phyloP scores from a whole-genome alignment of 2,113 vertebrate species.

The Carettochelys insculpta region DNA sequence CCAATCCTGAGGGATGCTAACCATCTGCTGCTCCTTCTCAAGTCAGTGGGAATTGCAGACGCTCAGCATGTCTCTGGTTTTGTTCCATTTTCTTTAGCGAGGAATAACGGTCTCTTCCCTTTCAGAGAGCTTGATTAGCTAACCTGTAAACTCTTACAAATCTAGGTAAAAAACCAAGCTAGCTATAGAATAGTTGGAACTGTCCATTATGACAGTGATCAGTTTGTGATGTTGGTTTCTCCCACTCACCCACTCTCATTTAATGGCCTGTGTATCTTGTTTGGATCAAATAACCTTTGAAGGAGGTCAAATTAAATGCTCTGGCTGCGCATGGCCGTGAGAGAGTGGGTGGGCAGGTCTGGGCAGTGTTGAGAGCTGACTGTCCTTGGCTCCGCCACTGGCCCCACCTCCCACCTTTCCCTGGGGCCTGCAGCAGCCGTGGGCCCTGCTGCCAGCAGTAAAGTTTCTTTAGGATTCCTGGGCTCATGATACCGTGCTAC shows the following conservation, averaged over 20 bases:
- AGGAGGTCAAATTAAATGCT: not conserved
- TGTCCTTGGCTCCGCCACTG: too few species aligned
- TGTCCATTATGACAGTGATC: not conserved
- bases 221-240: not conserved
- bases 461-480: not conserved
- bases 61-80: not conserved
- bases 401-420: too few species aligned
- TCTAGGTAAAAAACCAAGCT: not conserved
- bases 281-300: conserved; percentile 4
- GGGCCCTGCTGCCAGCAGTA: too few species aligned
- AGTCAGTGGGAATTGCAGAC: not conserved
- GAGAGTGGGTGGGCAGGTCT: too few species aligned
- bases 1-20: not conserved
- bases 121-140: not conserved
- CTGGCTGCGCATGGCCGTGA: too few species aligned
- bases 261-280: not conserved
- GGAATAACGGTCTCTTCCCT: not conserved
- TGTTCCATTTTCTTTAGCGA: not conserved
- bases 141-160: not conserved
- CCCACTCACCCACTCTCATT: not conserved
- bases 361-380: too few species aligned
- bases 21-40: not conserved
- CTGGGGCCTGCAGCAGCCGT: too few species aligned
- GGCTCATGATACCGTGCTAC: not conserved
- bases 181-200: not conserved